These are phyloP conservation scores for Pristiophorus japonicus DNA, from an alignment of 2,113 vertebrate species.

Conservation along the genomic window DNA sequence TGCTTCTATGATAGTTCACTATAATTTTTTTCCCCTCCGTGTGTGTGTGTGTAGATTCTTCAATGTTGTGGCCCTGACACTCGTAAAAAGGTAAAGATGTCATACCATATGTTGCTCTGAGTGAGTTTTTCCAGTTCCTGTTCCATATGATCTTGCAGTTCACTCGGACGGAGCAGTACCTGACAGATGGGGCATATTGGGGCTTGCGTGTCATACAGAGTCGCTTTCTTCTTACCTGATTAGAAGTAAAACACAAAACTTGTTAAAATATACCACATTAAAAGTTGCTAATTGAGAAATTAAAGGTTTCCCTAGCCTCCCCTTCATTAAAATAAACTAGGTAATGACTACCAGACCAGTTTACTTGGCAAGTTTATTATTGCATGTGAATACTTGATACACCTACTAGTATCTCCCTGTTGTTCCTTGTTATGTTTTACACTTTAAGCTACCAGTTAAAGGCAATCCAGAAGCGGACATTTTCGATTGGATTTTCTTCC, in stretches of 20 bases:
- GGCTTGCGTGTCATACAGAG: slow-evolving; percentile 93
- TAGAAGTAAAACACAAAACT: slow-evolving; percentile 40
- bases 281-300: neutral
- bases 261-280: neutral
- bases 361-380: neutral
- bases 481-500: neutral
- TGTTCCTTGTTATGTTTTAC: neutral
- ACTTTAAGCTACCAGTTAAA: neutral
- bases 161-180: slow-evolving; percentile 86
- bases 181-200: slow-evolving; percentile 96
- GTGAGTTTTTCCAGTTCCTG: slow-evolving; percentile 92
- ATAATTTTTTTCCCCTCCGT: neutral
- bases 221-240: slow-evolving; percentile 91
- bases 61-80: neutral
- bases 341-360: neutral
- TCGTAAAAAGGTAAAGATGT: neutral
- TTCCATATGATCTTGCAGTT: slow-evolving; percentile 97
- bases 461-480: neutral
- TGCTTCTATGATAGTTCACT: slow-evolving; percentile 19
- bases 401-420: neutral
- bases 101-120: slow-evolving; percentile 83
- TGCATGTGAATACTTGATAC: neutral
- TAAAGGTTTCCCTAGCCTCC: neutral
- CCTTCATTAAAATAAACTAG: neutral
- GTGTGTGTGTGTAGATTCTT: neutral